phyloP scores from a whole-genome alignment of 2,113 vertebrate species.

The Piprites chloris region DNA sequence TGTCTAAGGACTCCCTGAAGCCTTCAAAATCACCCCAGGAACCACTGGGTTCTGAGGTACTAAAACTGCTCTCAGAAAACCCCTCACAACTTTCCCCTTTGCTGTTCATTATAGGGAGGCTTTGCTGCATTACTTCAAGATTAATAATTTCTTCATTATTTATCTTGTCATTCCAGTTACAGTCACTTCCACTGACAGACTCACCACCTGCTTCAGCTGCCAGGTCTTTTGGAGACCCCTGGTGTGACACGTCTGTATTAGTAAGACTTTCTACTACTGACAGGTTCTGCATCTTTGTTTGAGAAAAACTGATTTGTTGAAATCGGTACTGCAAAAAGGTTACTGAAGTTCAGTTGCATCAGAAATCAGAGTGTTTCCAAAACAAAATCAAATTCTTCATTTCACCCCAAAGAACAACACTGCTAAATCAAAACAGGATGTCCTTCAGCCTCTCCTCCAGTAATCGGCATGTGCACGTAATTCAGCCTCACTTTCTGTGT shows the following conservation, averaged over 20 bases:
- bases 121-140: neutral
- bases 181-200: neutral
- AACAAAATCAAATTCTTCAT: neutral
- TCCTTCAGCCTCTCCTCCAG: slow-evolving; percentile 39
- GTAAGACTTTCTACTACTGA: neutral
- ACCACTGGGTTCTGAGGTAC: neutral
- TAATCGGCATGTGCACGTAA: neutral
- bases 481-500: neutral
- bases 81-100: neutral
- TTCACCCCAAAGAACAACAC: neutral
- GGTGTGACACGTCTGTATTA: neutral
- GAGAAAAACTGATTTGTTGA: neutral
- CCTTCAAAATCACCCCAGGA: slow-evolving; percentile 71
- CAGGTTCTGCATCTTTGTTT: slow-evolving; percentile 22
- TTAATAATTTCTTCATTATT: neutral
- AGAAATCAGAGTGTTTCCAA: slow-evolving; percentile 5
- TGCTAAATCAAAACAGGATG: neutral
- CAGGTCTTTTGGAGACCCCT: neutral
- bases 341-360: neutral
- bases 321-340: neutral
- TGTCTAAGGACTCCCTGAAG: slow-evolving; percentile 46
- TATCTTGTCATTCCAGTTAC: neutral
- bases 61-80: neutral
- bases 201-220: neutral
- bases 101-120: neutral